A percentile compares a stretch with the other conserved stretches of the same genome.
phyloP scores from a whole-genome alignment of 2,888 invertebrate genomes.

The Epistrophe eligans region DNA sequence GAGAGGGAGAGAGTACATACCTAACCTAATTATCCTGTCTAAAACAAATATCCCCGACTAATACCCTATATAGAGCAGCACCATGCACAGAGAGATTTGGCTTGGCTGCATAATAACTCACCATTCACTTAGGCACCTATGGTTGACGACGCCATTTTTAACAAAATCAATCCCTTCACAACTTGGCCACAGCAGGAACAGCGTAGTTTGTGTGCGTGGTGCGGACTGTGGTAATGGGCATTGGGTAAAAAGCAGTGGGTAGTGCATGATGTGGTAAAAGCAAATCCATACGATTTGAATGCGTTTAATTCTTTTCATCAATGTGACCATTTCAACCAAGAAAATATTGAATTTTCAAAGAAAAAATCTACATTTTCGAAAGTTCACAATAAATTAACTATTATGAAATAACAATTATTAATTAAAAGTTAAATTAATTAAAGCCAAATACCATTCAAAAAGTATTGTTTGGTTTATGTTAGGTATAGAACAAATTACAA shows the following conservation, averaged over 20 bases:
- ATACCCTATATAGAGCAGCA: constrained; percentile 5
- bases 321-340: neutral
- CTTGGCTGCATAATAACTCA: constrained; percentile 53
- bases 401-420: no score
- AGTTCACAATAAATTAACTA: no score
- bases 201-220: constrained; percentile 9
- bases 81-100: constrained; percentile 37
- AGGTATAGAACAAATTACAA: no score
- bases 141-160: constrained; percentile 57
- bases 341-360: no score
- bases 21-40: constrained; percentile 69
- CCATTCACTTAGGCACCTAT: constrained; percentile 48
- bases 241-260: neutral
- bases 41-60: constrained; percentile 55
- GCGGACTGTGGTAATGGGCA: neutral
- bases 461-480: no score
- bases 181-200: constrained; percentile 24
- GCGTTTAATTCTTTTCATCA: constrained; percentile 2
- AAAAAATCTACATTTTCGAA: no score
- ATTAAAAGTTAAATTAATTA: no score
- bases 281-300: constrained; percentile 18
- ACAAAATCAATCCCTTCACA: constrained; percentile 42
- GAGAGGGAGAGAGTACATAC: constrained; percentile 19
- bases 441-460: no score
- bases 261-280: neutral